Base-by-base conservation (phyloP, 2,113 vertebrate species). In the Nyctereutes procyonoides region DNA sequence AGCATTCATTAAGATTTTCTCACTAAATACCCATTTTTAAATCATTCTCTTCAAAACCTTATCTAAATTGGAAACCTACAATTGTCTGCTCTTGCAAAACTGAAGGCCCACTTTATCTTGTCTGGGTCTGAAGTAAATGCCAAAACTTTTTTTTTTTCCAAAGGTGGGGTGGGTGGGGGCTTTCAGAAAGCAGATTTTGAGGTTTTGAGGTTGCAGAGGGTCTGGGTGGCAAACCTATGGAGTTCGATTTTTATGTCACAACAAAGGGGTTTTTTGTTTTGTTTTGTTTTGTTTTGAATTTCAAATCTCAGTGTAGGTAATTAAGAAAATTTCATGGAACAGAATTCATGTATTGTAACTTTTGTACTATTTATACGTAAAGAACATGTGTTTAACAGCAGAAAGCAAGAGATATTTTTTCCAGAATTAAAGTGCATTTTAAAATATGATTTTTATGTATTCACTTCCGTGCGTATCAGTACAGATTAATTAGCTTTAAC, bases 41-140 rank as follows among this genome's bases (percentile, higher is more conserved):
- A 93, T 90, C 69, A 55, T 82, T 94, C 58, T 80, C 63, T 88
- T 81, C 76, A 88, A 91, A 96, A 81, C 65, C 48, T 32, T 74
- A 56, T 65, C 30, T 71, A 63, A 86, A 93, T 69, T 85, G 30
- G 69, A 63, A 94, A 73, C 19, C 60, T 32, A 11, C 1, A 3
- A 85, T 22, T 20, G 55, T 60, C 51, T 62, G 1, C 55, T 60
- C 51, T 97, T 95, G 43, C 76, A 58, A 82, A 96, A 3, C 6
- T 15, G 55, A 74, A 53, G 16, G 55, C 51, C 17, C 1, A 13
- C 8, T 95, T 43, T 26, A 2, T 58, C 38, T 51, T 58, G 8
- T 65, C 79, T 73, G 22, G 7, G 11, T 13, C 53, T 79, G 17
- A 87, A 76, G 17, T 58, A 69, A 53, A 22, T 24, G 26, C 24